These are phyloP conservation scores for Sapajus apella DNA, from an alignment of 2,113 vertebrate genomes.

Conservation along the genomic window DNA sequence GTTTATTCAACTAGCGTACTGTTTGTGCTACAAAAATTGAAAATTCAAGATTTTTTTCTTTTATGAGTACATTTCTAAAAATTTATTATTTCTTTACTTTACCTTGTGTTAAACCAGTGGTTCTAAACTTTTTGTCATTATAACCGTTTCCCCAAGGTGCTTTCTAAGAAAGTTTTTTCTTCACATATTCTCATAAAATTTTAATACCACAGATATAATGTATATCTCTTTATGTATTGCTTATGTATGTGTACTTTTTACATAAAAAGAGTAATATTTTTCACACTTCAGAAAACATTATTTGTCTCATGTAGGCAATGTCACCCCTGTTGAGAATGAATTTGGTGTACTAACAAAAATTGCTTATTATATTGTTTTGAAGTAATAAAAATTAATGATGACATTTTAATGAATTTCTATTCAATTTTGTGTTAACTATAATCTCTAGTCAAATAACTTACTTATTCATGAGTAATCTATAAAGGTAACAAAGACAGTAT, in stretches of 20 bases:
- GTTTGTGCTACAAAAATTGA: not conserved
- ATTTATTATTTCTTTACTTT: not conserved
- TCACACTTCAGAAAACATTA: not conserved
- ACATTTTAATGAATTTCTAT: not conserved
- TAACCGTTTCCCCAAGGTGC: not conserved
- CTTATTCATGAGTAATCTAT: not conserved
- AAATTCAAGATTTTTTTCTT: not conserved
- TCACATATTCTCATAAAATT: not conserved
- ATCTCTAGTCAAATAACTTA: not conserved
- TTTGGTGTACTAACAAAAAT: not conserved
- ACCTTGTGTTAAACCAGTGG: fast-evolving
- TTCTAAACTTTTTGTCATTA: not conserved
- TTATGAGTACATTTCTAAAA: not conserved
- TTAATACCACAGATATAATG: not conserved
- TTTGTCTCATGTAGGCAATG: not conserved
- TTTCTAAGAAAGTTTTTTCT: not conserved
- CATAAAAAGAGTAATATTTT: not conserved
- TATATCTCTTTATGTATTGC: not conserved
- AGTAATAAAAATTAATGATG: not conserved
- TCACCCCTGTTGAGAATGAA: not conserved
- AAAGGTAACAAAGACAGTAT: not conserved
- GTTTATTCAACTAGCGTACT: not conserved
- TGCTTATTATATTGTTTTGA: not conserved
- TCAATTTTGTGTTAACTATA: not conserved
- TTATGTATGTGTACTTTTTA: not conserved